phyloP scores from a whole-genome alignment of 1,140 invertebrate species.

The Drosophila nikananu region DNA sequence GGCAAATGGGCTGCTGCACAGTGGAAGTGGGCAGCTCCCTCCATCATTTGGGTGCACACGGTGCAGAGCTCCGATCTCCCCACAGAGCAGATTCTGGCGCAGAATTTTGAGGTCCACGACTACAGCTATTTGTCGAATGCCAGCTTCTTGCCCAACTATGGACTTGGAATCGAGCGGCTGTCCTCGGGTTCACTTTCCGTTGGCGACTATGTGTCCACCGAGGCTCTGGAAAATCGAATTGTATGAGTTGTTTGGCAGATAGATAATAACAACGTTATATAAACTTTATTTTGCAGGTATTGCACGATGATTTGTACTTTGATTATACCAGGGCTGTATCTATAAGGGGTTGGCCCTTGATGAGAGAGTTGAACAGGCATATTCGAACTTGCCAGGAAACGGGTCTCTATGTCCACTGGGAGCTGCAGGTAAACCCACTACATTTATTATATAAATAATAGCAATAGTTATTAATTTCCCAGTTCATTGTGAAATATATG shows the following conservation, averaged over 20 bases:
- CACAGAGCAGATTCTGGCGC: conserved; percentile 63
- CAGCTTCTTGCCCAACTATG: conserved; percentile 67
- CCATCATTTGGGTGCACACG: conserved; percentile 72
- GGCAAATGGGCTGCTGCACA: conserved; percentile 60
- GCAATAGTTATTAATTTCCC: neutral
- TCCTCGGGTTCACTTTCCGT: conserved; percentile 66
- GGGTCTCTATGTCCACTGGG: conserved; percentile 74
- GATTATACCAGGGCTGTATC: conserved; percentile 78
- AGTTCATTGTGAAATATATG: conserved; percentile 67
- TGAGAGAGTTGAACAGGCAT: conserved; percentile 66
- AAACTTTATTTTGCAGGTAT: conserved; percentile 25
- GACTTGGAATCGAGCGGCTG: conserved; percentile 72
- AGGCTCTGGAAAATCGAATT: conserved; percentile 70
- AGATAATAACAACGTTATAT: neutral
- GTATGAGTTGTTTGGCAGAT: conserved; percentile 14
- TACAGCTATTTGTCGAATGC: conserved; percentile 73
- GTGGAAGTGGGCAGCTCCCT: conserved; percentile 81
- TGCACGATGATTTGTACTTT: conserved; percentile 76
- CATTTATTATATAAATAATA: neutral
- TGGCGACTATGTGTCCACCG: conserved; percentile 66
- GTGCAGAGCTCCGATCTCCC: conserved; percentile 65
- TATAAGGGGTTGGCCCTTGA: conserved; percentile 75
- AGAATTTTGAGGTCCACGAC: conserved; percentile 68
- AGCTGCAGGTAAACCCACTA: conserved; percentile 50
- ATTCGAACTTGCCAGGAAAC: conserved; percentile 69